phyloP scores from a whole-genome alignment of 2,113 vertebrate species.

The Orientallactaga bullata region DNA sequence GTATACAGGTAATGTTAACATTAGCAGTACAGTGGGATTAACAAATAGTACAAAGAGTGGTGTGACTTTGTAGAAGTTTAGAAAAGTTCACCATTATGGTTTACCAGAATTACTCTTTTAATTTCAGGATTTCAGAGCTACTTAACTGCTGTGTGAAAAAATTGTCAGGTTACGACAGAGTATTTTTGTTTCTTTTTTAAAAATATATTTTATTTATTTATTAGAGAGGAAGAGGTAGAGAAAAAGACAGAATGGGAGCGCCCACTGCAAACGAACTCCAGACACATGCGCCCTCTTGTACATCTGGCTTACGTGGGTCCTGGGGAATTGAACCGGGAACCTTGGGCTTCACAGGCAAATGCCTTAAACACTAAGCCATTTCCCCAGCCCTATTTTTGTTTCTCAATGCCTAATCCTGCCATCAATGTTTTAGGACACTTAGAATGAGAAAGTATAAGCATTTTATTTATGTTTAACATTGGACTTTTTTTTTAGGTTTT shows the following conservation, averaged over 20 bases:
- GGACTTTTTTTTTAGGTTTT: too few relatives aligned
- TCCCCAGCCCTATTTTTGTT: slow-evolving; percentile 24
- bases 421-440: not conserved
- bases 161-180: not conserved
- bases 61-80: not conserved
- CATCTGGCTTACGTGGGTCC: too few relatives aligned
- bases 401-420: not conserved
- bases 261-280: too few relatives aligned
- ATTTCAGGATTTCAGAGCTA: slow-evolving; percentile 49
- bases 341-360: too few relatives aligned
- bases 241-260: too few relatives aligned
- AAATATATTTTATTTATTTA: too few relatives aligned
- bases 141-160: slow-evolving; percentile 31
- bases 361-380: too few relatives aligned
- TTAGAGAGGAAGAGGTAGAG: too few relatives aligned
- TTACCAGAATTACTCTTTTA: slow-evolving; percentile 5
- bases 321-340: too few relatives aligned
- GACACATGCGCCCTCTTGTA: too few relatives aligned
- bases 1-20: not conserved
- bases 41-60: slow-evolving; percentile 5
- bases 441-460: not conserved
- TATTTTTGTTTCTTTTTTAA: not conserved
- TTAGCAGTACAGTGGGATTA: not conserved
- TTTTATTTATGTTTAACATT: not conserved
- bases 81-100: not conserved